Percentiles rank a stretch among this genome's conserved stretches.
Conservation (phyloP, 2,113 vertebrate species). For the Heloderma charlesbogerti region DNA sequence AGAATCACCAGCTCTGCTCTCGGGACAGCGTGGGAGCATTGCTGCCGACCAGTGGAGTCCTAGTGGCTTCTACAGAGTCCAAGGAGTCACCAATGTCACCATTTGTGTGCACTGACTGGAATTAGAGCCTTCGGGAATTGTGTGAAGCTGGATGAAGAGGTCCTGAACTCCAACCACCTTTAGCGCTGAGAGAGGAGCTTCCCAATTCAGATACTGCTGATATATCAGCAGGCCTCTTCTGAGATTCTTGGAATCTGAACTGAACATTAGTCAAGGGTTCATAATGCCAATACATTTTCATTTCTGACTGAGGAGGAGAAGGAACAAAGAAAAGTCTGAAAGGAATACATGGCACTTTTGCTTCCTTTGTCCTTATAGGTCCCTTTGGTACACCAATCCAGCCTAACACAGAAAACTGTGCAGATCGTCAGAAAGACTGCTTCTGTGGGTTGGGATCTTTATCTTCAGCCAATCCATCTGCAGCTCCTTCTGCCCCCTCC, state of each 20-base stretch:
- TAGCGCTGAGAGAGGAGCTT: not conserved
- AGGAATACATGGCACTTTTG: not conserved
- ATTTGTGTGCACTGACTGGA: no score
- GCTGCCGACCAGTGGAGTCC: not conserved
- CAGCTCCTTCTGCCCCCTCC: not conserved
- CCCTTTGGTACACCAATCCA: not conserved
- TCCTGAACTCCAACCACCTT: not conserved
- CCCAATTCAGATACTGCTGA: not conserved
- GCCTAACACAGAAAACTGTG: not conserved
- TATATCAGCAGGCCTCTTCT: not conserved
- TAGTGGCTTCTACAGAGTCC: not conserved
- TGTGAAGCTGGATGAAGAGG: not conserved
- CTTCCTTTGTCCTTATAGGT: not conserved
- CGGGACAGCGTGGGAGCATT: not conserved
- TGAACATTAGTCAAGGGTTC: not conserved
- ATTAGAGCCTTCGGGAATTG: not conserved
- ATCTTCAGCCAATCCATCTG: not conserved
- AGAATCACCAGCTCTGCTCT: not conserved
- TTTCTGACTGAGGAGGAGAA: not conserved
- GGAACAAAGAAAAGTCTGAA: not conserved
- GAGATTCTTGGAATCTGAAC: not conserved
- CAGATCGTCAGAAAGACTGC: not conserved
- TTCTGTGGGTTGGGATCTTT: not conserved
- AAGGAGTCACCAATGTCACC: not conserved
- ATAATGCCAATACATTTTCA: not conserved